A percentile compares a stretch with the other conserved stretches of the same genome.
phyloP scores from a whole-genome alignment of 2,113 vertebrate genomes.

The Fregata magnificens region DNA sequence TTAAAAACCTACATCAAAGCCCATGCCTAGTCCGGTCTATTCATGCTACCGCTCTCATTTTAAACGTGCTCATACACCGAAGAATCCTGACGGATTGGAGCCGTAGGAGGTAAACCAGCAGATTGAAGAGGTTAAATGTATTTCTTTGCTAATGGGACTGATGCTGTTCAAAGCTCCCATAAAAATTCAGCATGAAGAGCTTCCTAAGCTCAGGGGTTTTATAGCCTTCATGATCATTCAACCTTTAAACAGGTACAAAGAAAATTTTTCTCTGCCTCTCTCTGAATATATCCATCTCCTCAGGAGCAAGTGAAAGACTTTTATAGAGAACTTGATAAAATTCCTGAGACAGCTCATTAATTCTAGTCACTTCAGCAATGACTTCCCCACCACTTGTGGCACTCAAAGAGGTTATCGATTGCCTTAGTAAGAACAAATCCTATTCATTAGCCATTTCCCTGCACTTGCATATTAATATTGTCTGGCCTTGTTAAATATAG shows the following conservation, averaged over 20 bases:
- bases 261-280: neutral
- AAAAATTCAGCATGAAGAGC: neutral
- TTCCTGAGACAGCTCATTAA: slow-evolving; percentile 11
- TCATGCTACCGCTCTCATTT: neutral
- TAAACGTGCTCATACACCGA: neutral
- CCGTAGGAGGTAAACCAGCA: slow-evolving; percentile 1
- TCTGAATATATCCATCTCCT: slow-evolving; percentile 18
- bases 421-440: neutral
- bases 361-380: neutral
- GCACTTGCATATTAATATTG: neutral
- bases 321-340: neutral
- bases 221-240: slow-evolving; percentile 12
- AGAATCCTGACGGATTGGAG: neutral
- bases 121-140: slow-evolving; percentile 13
- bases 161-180: neutral
- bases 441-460: neutral
- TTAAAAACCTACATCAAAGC: slow-evolving; percentile 28
- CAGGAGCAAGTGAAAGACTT: neutral
- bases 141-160: slow-evolving; percentile 12
- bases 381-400: neutral
- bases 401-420: neutral
- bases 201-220: neutral
- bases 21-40: neutral
- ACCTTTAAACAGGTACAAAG: slow-evolving; percentile 16
- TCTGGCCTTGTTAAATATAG: slow-evolving; percentile 24